These are phyloP conservation scores for Aleiodes alternator DNA, from an alignment of 2,888 invertebrate genomes.

Conservation along the genomic window DNA sequence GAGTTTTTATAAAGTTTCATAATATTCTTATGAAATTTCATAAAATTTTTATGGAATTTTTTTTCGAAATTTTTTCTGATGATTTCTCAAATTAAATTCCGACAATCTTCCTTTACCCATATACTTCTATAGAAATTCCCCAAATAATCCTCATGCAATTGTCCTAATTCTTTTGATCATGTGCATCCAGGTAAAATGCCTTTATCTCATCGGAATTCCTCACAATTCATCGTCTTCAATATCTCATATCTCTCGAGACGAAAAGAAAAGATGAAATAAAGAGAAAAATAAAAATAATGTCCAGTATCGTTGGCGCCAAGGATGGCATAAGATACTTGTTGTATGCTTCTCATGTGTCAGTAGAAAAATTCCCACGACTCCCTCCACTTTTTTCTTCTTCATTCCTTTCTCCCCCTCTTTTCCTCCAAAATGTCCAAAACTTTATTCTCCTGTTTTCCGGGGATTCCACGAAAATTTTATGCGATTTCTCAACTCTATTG, in stretches of 20 bases:
- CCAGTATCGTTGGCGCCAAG: conserved; percentile 32
- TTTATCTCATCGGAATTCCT: neutral
- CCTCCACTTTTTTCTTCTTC: conserved; percentile 24
- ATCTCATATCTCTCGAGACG: conserved; percentile 13
- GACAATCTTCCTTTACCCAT: too few relatives aligned
- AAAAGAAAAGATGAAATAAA: neutral
- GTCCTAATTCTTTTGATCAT: too few relatives aligned
- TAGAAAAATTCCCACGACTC: conserved; percentile 27
- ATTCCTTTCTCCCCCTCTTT: conserved; percentile 28
- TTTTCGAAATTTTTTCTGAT: too few relatives aligned
- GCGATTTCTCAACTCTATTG: conserved; percentile 28
- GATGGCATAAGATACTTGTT: conserved; percentile 13
- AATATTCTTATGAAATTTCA: too few relatives aligned
- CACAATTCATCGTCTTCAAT: conserved; percentile 9
- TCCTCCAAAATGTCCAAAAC: conserved; percentile 28
- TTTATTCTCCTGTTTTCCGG: conserved; percentile 26
- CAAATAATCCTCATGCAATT: too few relatives aligned
- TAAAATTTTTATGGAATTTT: too few relatives aligned
- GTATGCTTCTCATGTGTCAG: conserved; percentile 26
- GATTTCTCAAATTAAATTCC: too few relatives aligned
- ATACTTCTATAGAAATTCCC: too few relatives aligned
- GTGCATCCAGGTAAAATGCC: too few relatives aligned
- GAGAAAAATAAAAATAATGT: neutral
- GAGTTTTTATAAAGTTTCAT: too few relatives aligned
- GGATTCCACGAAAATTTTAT: conserved; percentile 19